Conservation (phyloP, 2,888 invertebrate genomes). For the Caenorhabditis sp. region DNA sequence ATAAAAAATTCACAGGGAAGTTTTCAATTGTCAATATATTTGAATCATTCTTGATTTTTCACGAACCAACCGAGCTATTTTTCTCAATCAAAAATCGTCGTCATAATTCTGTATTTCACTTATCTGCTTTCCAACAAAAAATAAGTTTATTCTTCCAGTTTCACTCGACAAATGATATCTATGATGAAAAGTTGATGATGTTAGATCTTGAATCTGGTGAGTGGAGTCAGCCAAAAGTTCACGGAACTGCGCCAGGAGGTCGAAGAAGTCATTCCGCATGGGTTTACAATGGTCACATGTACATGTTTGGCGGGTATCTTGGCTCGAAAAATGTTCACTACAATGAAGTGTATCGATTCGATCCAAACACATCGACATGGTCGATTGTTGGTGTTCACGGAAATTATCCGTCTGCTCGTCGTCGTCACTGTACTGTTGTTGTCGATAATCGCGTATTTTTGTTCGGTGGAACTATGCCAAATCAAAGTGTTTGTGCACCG, state of each 20-base stretch:
- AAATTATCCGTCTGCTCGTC: slow-evolving; percentile 71
- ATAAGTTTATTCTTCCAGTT: slow-evolving; percentile 72
- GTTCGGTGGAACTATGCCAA: slow-evolving; percentile 88
- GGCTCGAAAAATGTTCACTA: slow-evolving; percentile 81
- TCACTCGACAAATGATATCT: slow-evolving; percentile 78
- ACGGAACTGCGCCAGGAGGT: slow-evolving; percentile 78
- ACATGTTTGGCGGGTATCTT: slow-evolving; percentile 90
- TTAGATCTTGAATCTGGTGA: slow-evolving; percentile 79
- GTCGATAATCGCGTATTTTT: slow-evolving; percentile 81
- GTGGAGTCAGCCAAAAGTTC: slow-evolving; percentile 78
- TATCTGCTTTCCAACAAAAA: too few relatives aligned
- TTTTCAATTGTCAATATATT: too few relatives aligned
- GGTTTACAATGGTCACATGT: slow-evolving; percentile 81
- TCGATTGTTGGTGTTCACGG: slow-evolving; percentile 75
- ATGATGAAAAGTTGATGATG: slow-evolving; percentile 74
- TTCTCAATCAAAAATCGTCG: too few relatives aligned
- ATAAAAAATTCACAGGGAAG: too few relatives aligned
- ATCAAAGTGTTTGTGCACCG: slow-evolving; percentile 3
- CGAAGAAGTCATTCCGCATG: slow-evolving; percentile 90
- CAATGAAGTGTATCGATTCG: slow-evolving; percentile 83
- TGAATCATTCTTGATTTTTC: too few relatives aligned
- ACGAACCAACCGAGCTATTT: too few relatives aligned
- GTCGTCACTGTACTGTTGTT: slow-evolving; percentile 82
- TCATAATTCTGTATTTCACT: too few relatives aligned
- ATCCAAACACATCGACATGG: slow-evolving; percentile 71